Percentiles rank a stretch among this genome's conserved stretches.
phyloP scores from a whole-genome alignment of 1,140 invertebrate genomes.

The Ceratosolen fusciceps region DNA sequence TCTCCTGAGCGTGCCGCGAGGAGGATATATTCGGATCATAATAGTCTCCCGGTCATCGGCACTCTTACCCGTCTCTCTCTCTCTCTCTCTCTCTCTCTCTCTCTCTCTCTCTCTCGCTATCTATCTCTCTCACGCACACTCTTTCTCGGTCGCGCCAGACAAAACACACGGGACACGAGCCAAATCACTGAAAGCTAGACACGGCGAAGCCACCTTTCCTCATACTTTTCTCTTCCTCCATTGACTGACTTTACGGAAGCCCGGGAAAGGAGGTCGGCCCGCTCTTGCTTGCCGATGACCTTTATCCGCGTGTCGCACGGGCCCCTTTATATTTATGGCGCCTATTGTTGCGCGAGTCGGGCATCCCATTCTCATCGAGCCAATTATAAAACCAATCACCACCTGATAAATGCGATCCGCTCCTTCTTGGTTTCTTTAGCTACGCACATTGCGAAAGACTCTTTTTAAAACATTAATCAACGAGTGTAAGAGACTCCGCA shows the following conservation, averaged over 20 bases:
- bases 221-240: background rate
- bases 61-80: background rate
- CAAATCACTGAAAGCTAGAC: background rate
- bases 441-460: background rate
- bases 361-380: background rate
- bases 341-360: no score
- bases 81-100: no score
- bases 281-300: no score
- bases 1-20: background rate
- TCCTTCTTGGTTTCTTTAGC: background rate
- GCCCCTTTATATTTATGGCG: no score
- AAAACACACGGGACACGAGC: slow-evolving; percentile 16
- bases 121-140: no score
- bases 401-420: background rate
- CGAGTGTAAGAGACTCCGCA: background rate
- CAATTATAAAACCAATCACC: background rate
- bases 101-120: no score
- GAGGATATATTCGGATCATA: background rate
- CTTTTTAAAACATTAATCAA: slow-evolving; percentile 15
- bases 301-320: no score
- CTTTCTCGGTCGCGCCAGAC: background rate
- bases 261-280: no score
- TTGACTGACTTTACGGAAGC: background rate
- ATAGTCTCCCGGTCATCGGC: slow-evolving; percentile 20
- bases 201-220: background rate